A percentile compares a stretch with the other conserved stretches of the same genome.
phyloP scores from a whole-genome alignment of 2,888 invertebrate genomes.

The Polyploca ridens region DNA sequence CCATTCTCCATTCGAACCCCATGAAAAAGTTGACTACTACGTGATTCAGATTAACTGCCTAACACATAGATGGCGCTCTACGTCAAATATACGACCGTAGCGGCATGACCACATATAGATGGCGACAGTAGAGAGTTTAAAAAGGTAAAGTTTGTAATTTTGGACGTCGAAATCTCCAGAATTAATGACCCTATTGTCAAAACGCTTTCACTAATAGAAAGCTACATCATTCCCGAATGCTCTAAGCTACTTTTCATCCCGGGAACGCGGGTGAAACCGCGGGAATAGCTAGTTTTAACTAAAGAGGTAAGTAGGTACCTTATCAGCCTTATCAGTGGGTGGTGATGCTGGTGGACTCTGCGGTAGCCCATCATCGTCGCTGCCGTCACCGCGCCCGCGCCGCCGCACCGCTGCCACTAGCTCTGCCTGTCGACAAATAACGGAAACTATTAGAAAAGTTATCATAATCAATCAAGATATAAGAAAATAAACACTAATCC shows the following conservation, averaged over 20 bases:
- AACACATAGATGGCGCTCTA: background rate
- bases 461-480: background rate
- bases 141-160: too few species aligned
- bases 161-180: too few species aligned
- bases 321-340: slow-evolving; percentile 79
- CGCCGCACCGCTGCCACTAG: slow-evolving; percentile 89
- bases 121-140: too few species aligned
- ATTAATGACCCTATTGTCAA: too few species aligned
- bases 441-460: slow-evolving; percentile 11
- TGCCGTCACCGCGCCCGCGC: slow-evolving; percentile 87
- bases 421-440: slow-evolving; percentile 86
- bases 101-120: too few species aligned
- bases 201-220: too few species aligned
- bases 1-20: too few species aligned
- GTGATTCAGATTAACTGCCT: background rate
- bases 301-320: slow-evolving; percentile 49
- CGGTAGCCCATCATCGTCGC: slow-evolving; percentile 89
- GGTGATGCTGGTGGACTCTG: slow-evolving; percentile 90
- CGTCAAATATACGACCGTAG: background rate
- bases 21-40: background rate
- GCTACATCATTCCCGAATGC: too few species aligned
- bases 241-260: too few species aligned
- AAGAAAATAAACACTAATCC: background rate
- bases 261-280: too few species aligned
- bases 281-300: too few species aligned